These are phyloP conservation scores for Ambastaia sidthimunki DNA, from an alignment of 2,797 vertebrate species.

Conservation along the genomic window DNA sequence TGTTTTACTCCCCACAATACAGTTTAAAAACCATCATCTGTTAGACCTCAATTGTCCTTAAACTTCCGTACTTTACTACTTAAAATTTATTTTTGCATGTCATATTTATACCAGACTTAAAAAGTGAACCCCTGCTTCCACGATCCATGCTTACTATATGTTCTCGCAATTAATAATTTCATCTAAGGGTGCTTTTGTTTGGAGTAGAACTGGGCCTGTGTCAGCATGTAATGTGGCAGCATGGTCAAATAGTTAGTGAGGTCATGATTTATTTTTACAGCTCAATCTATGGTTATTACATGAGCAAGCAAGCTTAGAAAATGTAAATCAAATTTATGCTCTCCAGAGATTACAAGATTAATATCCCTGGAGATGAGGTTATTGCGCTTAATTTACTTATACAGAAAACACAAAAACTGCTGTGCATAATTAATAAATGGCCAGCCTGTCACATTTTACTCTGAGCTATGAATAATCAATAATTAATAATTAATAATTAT, in stretches of 20 bases:
- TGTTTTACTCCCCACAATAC: no score
- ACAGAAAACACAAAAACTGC: not conserved
- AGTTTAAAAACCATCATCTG: no score
- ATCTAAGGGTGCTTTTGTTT: no score
- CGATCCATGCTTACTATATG: no score
- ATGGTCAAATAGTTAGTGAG: not conserved
- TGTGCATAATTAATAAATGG: slow-evolving; percentile 4
- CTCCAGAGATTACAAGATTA: not conserved
- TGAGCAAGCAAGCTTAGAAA: not conserved
- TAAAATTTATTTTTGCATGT: no score
- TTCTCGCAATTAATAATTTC: no score
- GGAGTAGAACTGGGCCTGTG: no score
- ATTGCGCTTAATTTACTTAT: not conserved
- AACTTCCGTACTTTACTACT: no score
- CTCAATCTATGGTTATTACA: not conserved
- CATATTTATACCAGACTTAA: no score
- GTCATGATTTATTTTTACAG: not conserved
- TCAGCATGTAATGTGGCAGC: not conserved
- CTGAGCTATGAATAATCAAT: slow-evolving; percentile 32
- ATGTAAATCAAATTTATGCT: not conserved
- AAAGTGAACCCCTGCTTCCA: no score
- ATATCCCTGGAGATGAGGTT: not conserved
- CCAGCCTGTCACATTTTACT: slow-evolving; percentile 15
- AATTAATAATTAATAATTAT: no score
- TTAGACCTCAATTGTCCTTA: no score